Percentiles rank a stretch among this genome's conserved stretches.
phyloP scores from a whole-genome alignment of 1,140 invertebrate genomes.

The Caerostris extrusa region DNA sequence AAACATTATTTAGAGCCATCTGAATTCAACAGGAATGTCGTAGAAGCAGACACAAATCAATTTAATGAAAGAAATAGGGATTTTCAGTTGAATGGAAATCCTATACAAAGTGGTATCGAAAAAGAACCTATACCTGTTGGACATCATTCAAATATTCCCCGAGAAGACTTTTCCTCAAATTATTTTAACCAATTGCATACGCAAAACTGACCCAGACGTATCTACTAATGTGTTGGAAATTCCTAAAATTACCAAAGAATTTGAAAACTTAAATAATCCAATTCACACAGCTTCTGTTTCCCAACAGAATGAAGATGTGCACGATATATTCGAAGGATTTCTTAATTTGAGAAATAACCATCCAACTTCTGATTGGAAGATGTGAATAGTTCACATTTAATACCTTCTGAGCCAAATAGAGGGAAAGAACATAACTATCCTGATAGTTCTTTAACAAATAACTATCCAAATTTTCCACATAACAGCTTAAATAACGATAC shows the following conservation, averaged over 20 bases:
- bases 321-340: conserved; percentile 35
- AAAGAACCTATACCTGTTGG: neutral
- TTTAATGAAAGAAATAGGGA: neutral
- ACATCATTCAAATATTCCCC: neutral
- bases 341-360: neutral
- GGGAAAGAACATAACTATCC: neutral
- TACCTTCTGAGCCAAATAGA: neutral
- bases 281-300: neutral
- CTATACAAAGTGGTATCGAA: neutral
- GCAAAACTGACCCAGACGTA: neutral
- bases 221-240: conserved; percentile 52
- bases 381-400: neutral
- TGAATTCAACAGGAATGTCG: neutral
- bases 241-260: neutral
- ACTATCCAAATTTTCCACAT: neutral
- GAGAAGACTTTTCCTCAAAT: neutral
- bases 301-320: conserved; percentile 2
- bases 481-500: neutral
- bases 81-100: neutral
- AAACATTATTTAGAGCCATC: neutral
- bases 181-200: neutral
- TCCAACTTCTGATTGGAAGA: neutral
- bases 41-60: neutral
- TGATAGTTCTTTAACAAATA: neutral
- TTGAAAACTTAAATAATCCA: neutral